Evolutionary conservation across 2,888 invertebrate genomes (phyloP).

Genomic region (Nemurella pictetii): DNA sequence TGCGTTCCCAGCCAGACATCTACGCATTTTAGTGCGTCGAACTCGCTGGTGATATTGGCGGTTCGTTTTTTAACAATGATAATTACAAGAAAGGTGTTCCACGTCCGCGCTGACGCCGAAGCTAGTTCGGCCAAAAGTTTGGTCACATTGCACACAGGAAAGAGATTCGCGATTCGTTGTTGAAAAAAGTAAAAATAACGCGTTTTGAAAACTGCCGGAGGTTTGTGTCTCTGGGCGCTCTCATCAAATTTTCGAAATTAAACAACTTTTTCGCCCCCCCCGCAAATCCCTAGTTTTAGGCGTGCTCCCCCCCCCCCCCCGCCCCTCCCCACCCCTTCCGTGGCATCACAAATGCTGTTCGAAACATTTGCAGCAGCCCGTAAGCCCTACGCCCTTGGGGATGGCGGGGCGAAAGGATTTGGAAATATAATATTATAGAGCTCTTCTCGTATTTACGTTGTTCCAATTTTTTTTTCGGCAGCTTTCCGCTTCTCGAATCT

Average conservation of each 20-base stretch:
- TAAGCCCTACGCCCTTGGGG: neutral
- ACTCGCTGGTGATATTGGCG: no score
- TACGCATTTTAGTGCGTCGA: no score
- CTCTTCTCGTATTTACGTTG: neutral
- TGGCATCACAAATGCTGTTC: no score
- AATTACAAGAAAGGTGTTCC: no score
- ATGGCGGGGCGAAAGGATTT: neutral
- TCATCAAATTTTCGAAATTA: neutral
- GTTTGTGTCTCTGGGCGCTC: neutral
- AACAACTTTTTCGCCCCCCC: neutral
- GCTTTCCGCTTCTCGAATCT: neutral
- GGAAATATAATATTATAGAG: neutral
- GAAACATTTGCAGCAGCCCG: no score
- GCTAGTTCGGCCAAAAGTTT: no score
- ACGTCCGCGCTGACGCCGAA: no score
- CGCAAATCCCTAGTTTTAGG: neutral
- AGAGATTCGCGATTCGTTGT: no score
- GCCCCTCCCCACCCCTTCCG: no score
- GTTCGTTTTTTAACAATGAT: no score
- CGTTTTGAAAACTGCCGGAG: neutral
- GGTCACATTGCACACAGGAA: no score
- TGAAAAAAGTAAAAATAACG: neutral
- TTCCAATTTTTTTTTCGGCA: neutral
- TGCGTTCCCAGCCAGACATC: no score
- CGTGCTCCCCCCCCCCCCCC: neutral